Evolutionary conservation across 2,888 invertebrate genomes (phyloP).

Genomic region (Andrena hattorfiana): DNA sequence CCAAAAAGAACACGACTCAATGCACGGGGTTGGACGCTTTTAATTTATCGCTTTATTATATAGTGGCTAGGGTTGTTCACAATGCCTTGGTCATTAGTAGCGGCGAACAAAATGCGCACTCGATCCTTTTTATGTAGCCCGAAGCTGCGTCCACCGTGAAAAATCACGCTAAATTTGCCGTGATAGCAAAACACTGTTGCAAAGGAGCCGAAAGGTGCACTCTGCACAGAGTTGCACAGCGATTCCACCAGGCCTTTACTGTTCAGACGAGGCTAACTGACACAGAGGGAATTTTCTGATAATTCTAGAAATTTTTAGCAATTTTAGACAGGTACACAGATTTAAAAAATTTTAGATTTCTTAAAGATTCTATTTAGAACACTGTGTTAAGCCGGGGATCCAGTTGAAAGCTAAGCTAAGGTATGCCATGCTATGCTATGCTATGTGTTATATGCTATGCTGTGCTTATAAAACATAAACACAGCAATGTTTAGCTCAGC

Average conservation of each 20-base stretch:
- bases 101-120: slow-evolving; percentile 42
- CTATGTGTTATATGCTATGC: no score
- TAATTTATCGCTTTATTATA: slow-evolving; percentile 78
- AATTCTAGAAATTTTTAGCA: no score
- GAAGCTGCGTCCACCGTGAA: slow-evolving; percentile 34
- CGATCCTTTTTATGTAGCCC: slow-evolving; percentile 25
- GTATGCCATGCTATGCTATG: no score
- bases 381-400: no score
- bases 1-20: slow-evolving; percentile 49
- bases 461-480: no score
- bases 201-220: no score
- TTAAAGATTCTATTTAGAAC: no score
- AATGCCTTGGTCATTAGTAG: slow-evolving; percentile 62
- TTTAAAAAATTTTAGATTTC: no score
- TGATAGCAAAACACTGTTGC: slow-evolving; percentile 13
- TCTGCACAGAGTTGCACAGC: background rate
- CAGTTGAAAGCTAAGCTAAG: no score
- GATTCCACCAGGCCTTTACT: background rate
- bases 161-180: slow-evolving; percentile 27
- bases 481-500: no score
- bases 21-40: slow-evolving; percentile 54
- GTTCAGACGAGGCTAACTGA: background rate
- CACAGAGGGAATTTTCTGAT: background rate
- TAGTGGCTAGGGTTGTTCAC: slow-evolving; percentile 51
- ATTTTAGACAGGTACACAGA: no score